Evolutionary conservation across 2,888 invertebrate species (phyloP).

Genomic region (Neoitamus cyanurus): DNA sequence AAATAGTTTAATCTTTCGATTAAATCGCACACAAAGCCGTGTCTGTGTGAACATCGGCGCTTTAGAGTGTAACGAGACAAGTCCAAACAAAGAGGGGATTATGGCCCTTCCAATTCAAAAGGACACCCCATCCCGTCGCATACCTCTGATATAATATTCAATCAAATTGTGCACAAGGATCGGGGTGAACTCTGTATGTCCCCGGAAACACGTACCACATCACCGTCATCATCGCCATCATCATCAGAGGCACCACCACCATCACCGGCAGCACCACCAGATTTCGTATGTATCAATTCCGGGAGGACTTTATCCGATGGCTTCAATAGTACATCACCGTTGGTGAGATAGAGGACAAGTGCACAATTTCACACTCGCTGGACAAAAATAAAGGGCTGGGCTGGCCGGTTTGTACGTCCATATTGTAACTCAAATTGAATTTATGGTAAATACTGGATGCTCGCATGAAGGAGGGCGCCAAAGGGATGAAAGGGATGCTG

Average conservation of each 20-base stretch:
- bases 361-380: slow-evolving; percentile 55
- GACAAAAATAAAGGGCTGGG: slow-evolving; percentile 52
- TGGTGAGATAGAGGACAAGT: slow-evolving; percentile 50
- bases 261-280: background rate
- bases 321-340: slow-evolving; percentile 29
- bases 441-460: slow-evolving; percentile 51
- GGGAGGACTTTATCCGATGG: slow-evolving; percentile 26
- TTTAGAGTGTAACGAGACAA: slow-evolving; percentile 24
- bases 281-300: slow-evolving; percentile 34
- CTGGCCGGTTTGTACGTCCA: slow-evolving; percentile 48
- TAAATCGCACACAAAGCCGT: slow-evolving; percentile 17
- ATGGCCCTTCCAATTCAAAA: slow-evolving; percentile 38
- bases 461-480: background rate
- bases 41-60: slow-evolving; percentile 28
- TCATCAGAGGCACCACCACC: background rate
- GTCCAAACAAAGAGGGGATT: slow-evolving; percentile 43
- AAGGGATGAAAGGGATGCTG: slow-evolving; percentile 26
- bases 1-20: slow-evolving; percentile 43
- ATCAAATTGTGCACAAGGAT: slow-evolving; percentile 50
- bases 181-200: slow-evolving; percentile 26
- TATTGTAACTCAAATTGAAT: slow-evolving; percentile 53
- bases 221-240: slow-evolving; percentile 12
- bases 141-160: slow-evolving; percentile 50
- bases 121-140: slow-evolving; percentile 19
- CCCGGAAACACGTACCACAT: slow-evolving; percentile 24